Evolutionary conservation across 2,888 invertebrate species (phyloP).

Genomic region (Clepsis dumicolana): DNA sequence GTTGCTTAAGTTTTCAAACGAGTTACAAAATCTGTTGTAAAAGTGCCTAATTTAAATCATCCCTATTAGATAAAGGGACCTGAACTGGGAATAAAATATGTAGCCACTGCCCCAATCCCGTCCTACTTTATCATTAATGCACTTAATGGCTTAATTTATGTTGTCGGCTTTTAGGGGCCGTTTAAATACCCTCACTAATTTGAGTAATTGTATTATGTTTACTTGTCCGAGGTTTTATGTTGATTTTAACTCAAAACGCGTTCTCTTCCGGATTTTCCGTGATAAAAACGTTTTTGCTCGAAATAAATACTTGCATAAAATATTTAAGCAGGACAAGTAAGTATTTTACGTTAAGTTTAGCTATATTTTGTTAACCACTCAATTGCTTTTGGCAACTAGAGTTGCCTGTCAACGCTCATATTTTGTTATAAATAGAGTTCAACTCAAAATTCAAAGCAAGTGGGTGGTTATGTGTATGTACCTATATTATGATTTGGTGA

Average conservation of each 20-base stretch:
- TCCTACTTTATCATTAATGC: conserved; percentile 62
- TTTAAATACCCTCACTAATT: conserved; percentile 54
- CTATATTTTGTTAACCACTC: too few species aligned
- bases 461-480: too few species aligned
- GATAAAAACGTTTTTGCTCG: background rate
- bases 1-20: background rate
- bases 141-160: conserved; percentile 64
- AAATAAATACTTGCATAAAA: background rate
- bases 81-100: conserved; percentile 35
- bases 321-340: background rate
- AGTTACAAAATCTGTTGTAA: conserved; percentile 12
- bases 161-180: conserved; percentile 55
- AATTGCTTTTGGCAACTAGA: too few species aligned
- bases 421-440: too few species aligned
- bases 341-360: too few species aligned
- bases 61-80: conserved; percentile 25
- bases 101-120: conserved; percentile 36
- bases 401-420: too few species aligned
- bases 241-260: conserved; percentile 9
- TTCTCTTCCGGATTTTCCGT: background rate
- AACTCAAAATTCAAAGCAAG: too few species aligned
- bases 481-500: too few species aligned
- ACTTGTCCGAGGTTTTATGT: conserved; percentile 43
- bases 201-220: conserved; percentile 55
- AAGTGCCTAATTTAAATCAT: conserved; percentile 25